phyloP scores from a whole-genome alignment of 2,888 invertebrate genomes.

The Lissonota sp. region DNA sequence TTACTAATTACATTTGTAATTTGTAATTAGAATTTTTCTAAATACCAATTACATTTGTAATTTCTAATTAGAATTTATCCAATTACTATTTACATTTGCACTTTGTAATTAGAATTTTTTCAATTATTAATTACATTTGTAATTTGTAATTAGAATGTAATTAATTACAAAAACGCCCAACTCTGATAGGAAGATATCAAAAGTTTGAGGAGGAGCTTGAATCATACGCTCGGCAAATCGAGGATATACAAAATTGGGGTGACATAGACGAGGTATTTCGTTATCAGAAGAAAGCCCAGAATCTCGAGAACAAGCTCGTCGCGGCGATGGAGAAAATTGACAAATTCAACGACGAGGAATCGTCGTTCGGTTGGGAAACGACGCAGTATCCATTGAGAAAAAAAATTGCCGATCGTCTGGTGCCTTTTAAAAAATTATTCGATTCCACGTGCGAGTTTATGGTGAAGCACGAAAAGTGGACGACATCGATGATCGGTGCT shows the following conservation, averaged over 20 bases:
- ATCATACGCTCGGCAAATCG: conserved; percentile 91
- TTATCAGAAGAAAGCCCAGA: conserved; percentile 92
- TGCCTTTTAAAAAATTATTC: conserved; percentile 94
- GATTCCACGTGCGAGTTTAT: conserved; percentile 94
- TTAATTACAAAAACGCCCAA: too few species aligned
- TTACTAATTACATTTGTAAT: too few species aligned
- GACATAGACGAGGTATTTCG: conserved; percentile 92
- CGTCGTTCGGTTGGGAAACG: conserved; percentile 94
- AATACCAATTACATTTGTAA: too few species aligned
- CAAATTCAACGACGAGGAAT: conserved; percentile 96
- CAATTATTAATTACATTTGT: too few species aligned
- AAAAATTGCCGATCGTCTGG: conserved; percentile 90
- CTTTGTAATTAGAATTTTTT: too few species aligned
- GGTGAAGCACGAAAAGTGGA: conserved; percentile 93
- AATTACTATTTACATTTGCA: too few species aligned
- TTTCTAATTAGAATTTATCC: too few species aligned
- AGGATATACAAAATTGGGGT: conserved; percentile 94
- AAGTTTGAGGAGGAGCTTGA: conserved; percentile 94
- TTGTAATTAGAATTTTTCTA: too few species aligned
- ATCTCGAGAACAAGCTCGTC: conserved; percentile 90
- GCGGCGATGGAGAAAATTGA: conserved; percentile 93
- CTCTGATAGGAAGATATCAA: conserved; percentile 88
- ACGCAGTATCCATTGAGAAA: conserved; percentile 95
- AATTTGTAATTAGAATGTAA: too few species aligned
- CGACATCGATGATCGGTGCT: conserved; percentile 90